These are phyloP conservation scores for Pycnonotus jocosus DNA, from an alignment of 2,113 vertebrate species.

Conservation along the genomic window DNA sequence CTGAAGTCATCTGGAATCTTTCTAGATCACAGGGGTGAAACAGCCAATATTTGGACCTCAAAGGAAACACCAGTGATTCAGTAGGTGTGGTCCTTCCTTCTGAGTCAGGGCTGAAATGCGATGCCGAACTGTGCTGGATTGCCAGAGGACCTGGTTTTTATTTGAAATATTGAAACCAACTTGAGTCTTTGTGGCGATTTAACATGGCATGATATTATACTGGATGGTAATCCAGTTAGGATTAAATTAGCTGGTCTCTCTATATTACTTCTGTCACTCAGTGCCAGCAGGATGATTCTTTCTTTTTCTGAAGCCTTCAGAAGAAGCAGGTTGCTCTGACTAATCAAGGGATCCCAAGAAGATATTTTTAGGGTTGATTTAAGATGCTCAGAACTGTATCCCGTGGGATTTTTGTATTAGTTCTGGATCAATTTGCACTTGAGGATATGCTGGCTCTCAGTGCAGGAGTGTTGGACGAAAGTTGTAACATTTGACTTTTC, in stretches of 20 bases:
- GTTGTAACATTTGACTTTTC: background rate
- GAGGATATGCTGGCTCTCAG: background rate
- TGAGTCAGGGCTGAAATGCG: background rate
- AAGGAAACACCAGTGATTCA: constrained; percentile 35
- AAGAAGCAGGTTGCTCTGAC: background rate
- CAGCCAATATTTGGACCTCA: background rate
- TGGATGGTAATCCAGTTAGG: background rate
- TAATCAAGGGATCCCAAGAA: background rate
- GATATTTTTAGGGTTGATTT: background rate
- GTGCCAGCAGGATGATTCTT: background rate
- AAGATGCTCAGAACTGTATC: background rate
- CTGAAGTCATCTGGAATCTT: background rate
- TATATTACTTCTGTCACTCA: constrained; percentile 27
- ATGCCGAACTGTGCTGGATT: background rate
- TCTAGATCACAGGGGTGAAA: background rate
- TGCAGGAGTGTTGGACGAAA: background rate
- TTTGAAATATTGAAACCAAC: background rate
- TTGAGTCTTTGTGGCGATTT: background rate
- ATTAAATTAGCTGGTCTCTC: background rate
- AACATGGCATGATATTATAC: background rate
- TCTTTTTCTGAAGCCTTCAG: background rate
- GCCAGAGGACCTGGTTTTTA: background rate
- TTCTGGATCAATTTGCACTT: background rate
- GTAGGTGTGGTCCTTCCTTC: constrained; percentile 15
- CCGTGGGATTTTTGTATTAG: background rate